Evolutionary conservation across 2,113 vertebrate genomes (phyloP).

Genomic region (Mirounga angustirostris): DNA sequence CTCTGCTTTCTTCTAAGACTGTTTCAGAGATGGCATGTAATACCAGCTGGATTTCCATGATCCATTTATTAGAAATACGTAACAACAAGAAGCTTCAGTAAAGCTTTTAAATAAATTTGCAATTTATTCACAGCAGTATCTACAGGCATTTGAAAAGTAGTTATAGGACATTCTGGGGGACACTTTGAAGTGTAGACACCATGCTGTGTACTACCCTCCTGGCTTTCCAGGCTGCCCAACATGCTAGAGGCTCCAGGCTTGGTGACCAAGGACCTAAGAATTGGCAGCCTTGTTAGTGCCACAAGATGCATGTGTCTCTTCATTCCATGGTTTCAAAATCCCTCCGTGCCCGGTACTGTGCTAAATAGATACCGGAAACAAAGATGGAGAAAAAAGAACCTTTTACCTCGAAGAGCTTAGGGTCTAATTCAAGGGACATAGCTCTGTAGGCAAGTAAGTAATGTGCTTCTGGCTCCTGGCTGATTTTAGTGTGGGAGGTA

Average conservation of each 20-base stretch:
- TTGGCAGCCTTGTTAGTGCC: neutral
- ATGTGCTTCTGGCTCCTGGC: neutral
- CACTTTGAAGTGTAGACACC: neutral
- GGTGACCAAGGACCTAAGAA: neutral
- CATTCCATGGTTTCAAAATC: neutral
- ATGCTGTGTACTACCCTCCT: neutral
- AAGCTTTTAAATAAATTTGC: neutral
- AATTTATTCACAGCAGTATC: neutral
- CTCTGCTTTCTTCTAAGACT: slow-evolving; percentile 10
- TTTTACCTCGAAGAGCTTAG: neutral
- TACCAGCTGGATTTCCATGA: neutral
- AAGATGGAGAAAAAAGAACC: neutral
- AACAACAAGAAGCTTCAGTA: neutral
- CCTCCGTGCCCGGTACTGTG: neutral
- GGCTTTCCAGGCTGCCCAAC: neutral
- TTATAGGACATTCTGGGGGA: neutral
- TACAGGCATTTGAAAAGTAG: neutral
- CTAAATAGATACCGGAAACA: neutral
- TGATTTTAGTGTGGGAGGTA: neutral
- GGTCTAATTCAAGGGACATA: neutral
- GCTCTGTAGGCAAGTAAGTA: neutral
- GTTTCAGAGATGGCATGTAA: neutral
- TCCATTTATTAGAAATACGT: neutral
- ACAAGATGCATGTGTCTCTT: neutral
- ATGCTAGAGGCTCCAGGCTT: neutral